Percentiles rank a stretch among this genome's conserved stretches.
Evolutionary conservation across 2,113 vertebrate species (phyloP).

Genomic region (Apodemus sylvaticus): DNA sequence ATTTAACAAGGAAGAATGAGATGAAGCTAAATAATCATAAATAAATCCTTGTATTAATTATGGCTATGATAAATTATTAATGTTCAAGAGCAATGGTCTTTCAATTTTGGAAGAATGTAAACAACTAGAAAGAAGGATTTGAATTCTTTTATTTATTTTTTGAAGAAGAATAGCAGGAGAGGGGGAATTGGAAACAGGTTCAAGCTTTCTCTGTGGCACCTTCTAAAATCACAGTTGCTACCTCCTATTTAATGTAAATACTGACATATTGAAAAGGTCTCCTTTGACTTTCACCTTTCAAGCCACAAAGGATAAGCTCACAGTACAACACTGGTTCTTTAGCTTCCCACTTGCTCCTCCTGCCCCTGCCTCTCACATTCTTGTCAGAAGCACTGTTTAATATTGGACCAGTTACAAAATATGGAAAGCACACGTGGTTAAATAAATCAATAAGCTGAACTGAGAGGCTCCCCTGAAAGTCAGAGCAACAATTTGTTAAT

Average conservation of each 20-base stretch:
- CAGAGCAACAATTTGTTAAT: constrained; percentile 50
- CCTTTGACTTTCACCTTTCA: constrained; percentile 8
- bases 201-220: neutral
- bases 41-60: constrained; percentile 7
- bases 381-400: constrained; percentile 10
- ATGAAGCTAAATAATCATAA: constrained; percentile 14
- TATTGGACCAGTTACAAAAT: constrained; percentile 35
- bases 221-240: neutral
- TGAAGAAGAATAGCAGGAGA: neutral
- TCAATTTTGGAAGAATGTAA: constrained; percentile 45
- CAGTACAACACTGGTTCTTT: neutral
- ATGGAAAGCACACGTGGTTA: constrained; percentile 42
- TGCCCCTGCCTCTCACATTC: too few species aligned
- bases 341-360: neutral
- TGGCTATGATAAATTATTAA: constrained; percentile 14
- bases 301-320: neutral
- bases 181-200: accelerated
- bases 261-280: neutral
- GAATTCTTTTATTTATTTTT: neutral
- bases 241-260: constrained; percentile 8
- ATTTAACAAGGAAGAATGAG: constrained; percentile 21
- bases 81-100: neutral
- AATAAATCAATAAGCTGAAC: constrained; percentile 54
- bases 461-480: constrained; percentile 46
- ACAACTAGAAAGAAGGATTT: neutral